Conservation (phyloP, 2,113 vertebrate species). For the Pipa parva region DNA sequence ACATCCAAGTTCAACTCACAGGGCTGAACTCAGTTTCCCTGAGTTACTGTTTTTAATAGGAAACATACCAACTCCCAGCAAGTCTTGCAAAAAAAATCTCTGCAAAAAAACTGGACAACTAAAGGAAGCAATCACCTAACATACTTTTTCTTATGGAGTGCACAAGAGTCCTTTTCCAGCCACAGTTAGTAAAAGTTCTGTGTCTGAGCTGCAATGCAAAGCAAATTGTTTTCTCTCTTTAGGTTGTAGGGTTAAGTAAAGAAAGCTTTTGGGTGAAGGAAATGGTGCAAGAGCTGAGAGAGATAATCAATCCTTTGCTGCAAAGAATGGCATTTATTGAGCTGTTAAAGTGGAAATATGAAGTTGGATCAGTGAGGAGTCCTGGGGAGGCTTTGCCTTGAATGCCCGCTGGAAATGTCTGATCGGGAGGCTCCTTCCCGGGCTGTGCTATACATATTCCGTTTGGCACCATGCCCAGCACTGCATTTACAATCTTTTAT, state of each 20-base stretch:
- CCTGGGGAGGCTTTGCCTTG: constrained; percentile 26
- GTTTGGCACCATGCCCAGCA: constrained; percentile 57
- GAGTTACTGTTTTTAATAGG: too few relatives aligned
- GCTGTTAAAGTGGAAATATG: constrained; percentile 27
- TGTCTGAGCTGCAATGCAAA: neutral
- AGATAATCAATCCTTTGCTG: neutral
- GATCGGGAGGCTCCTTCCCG: constrained; percentile 43
- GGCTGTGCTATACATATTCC: constrained; percentile 59
- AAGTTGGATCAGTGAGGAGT: constrained; percentile 28
- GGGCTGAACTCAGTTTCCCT: neutral
- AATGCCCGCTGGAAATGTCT: constrained; percentile 32
- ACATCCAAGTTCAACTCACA: constrained; percentile 60
- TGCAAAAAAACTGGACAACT: too few relatives aligned
- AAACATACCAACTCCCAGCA: too few relatives aligned
- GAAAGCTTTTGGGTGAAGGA: neutral
- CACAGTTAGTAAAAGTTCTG: too few relatives aligned
- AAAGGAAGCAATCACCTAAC: too few relatives aligned
- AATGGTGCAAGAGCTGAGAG: neutral
- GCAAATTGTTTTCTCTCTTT: neutral
- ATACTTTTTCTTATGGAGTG: too few relatives aligned
- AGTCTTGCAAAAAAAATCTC: too few relatives aligned
- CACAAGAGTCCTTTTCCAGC: too few relatives aligned
- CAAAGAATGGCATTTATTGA: constrained; percentile 21
- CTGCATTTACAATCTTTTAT: constrained; percentile 64
- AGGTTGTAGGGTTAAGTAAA: neutral